Evolutionary conservation across 2,888 invertebrate species (phyloP).

Genomic region (Pinctada fucata): DNA sequence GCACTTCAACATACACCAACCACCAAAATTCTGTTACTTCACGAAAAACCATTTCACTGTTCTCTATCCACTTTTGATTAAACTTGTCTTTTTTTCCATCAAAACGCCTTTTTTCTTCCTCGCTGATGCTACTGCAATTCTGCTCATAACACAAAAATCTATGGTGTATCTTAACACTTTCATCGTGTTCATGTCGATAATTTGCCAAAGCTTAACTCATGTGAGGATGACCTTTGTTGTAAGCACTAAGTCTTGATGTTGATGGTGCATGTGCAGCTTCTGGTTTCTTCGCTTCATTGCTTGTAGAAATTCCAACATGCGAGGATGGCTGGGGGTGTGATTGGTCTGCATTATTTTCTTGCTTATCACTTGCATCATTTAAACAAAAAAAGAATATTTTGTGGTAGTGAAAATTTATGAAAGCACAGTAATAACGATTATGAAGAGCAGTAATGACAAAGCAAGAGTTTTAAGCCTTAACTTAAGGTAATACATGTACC

Average conservation of each 20-base stretch:
- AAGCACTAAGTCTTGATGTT: neutral
- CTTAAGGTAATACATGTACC: no score
- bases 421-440: neutral
- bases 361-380: slow-evolving; percentile 1
- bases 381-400: slow-evolving; percentile 2
- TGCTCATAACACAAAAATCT: neutral
- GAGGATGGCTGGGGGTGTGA: neutral
- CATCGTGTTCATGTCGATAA: neutral
- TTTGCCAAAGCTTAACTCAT: slow-evolving; percentile 3
- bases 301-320: neutral
- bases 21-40: slow-evolving; percentile 8
- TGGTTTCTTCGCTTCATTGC: neutral
- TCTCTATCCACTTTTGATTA: slow-evolving; percentile 15
- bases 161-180: neutral
- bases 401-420: slow-evolving; percentile 1
- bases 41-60: neutral
- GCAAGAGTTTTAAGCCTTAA: no score
- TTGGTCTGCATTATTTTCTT: neutral
- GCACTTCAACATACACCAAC: slow-evolving; percentile 12
- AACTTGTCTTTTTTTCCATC: slow-evolving; percentile 19
- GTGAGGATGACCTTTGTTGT: neutral
- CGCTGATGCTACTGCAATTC: slow-evolving; percentile 9
- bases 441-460: neutral
- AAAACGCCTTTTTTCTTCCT: slow-evolving; percentile 9
- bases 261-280: neutral